Percentiles rank a stretch among this genome's conserved stretches.
phyloP scores from a whole-genome alignment of 1,140 invertebrate species.

The Tetramorium parvispinum region DNA sequence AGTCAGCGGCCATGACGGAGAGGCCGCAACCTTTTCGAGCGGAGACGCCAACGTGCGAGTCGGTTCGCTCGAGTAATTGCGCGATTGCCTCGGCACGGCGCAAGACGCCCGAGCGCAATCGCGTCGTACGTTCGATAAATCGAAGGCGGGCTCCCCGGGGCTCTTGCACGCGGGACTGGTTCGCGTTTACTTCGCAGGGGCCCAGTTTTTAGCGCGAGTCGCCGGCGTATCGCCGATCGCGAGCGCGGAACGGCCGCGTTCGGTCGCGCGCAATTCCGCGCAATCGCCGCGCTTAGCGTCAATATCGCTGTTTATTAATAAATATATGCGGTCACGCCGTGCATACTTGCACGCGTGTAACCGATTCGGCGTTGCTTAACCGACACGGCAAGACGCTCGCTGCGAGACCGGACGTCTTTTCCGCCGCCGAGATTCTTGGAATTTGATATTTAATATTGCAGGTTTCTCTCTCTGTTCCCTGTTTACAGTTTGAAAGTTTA shows the following conservation, averaged over 20 bases:
- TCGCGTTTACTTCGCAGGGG: conserved; percentile 53
- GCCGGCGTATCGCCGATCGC: background rate
- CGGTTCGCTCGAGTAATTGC: background rate
- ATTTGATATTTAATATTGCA: conserved; percentile 1
- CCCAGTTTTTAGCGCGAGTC: conserved; percentile 47
- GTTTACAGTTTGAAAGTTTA: conserved; percentile 7
- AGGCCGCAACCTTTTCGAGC: background rate
- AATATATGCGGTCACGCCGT: background rate
- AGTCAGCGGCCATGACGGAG: conserved; percentile 59
- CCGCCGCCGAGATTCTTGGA: background rate
- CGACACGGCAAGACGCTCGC: background rate
- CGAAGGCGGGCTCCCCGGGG: conserved; percentile 41
- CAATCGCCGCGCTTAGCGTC: background rate
- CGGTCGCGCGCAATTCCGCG: background rate
- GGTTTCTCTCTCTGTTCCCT: background rate
- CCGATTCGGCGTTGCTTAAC: background rate
- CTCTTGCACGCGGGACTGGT: conserved; percentile 45
- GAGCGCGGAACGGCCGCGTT: background rate
- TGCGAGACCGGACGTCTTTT: background rate
- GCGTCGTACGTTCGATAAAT: conserved; percentile 19
- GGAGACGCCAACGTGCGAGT: background rate
- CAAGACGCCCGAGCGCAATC: background rate
- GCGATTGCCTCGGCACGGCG: background rate
- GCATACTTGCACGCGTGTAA: background rate
- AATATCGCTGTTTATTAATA: conserved; percentile 21